These are phyloP conservation scores for Rhinolophus ferrumequinum DNA, from an alignment of 2,113 vertebrate species.

Conservation along the genomic window DNA sequence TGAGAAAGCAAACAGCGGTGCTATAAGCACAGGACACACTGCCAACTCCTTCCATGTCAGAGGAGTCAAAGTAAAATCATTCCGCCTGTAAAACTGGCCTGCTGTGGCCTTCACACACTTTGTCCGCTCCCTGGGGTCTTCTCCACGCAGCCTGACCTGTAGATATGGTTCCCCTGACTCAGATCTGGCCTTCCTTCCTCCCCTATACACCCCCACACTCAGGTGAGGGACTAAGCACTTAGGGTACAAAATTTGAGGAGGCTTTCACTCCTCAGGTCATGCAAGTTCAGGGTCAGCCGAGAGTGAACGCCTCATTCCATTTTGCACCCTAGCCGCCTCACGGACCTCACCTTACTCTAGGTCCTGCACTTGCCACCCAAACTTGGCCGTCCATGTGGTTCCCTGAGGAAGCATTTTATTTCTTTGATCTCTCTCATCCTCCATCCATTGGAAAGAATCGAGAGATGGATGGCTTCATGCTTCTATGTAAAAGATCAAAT, in stretches of 20 bases:
- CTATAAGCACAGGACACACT: neutral
- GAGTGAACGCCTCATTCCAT: neutral
- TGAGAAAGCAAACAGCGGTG: neutral
- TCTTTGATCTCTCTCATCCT: neutral
- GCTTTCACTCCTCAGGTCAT: neutral
- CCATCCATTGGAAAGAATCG: neutral
- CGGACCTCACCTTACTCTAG: accelerated
- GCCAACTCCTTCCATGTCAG: neutral
- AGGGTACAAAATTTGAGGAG: neutral
- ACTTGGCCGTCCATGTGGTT: neutral
- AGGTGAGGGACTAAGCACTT: neutral
- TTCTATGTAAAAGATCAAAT: neutral
- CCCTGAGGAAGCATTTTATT: neutral
- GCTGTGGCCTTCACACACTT: neutral
- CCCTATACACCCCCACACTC: neutral
- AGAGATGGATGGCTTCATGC: neutral
- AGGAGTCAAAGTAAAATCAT: neutral
- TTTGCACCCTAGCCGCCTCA: accelerated
- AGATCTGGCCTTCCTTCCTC: neutral
- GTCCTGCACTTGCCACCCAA: neutral
- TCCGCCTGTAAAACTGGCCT: neutral
- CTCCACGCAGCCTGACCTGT: neutral
- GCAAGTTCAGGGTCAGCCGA: neutral
- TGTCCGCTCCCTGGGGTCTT: neutral
- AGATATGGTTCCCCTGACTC: neutral